These are phyloP conservation scores for Eolophus roseicapilla DNA, from an alignment of 2,113 vertebrate genomes.

Conservation along the genomic window DNA sequence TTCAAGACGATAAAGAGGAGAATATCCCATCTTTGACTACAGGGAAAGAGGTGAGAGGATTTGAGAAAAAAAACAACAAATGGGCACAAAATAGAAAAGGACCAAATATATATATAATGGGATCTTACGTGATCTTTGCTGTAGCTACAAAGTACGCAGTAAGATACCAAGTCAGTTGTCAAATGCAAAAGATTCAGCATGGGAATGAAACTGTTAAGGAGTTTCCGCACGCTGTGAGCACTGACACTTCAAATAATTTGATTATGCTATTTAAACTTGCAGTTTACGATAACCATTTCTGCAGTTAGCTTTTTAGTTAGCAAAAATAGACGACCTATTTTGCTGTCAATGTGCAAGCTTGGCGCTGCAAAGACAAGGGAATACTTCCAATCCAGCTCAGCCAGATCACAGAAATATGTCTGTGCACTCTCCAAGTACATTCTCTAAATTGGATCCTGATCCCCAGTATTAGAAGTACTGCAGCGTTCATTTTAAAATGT, in stretches of 20 bases:
- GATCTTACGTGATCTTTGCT: neutral
- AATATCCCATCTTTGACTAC: neutral
- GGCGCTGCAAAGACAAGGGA: neutral
- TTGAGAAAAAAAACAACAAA: neutral
- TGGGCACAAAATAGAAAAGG: neutral
- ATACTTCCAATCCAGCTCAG: neutral
- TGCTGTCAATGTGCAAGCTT: neutral
- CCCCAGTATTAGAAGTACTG: neutral
- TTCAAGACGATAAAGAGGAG: neutral
- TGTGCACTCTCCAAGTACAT: neutral
- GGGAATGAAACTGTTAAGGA: neutral
- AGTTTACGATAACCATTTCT: neutral
- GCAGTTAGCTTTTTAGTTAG: neutral
- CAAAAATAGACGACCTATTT: neutral
- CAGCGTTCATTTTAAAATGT: neutral
- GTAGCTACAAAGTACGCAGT: neutral
- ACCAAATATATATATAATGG: neutral
- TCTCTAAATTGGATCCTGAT: neutral
- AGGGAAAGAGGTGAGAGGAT: neutral
- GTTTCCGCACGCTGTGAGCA: neutral
- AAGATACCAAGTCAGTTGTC: neutral
- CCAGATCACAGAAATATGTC: neutral
- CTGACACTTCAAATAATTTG: neutral
- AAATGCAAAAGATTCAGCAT: neutral
- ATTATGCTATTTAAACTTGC: neutral